A percentile compares a stretch with the other conserved stretches of the same genome.
phyloP scores from a whole-genome alignment of 2,888 invertebrate genomes.

The Pharmacophagus antenor region DNA sequence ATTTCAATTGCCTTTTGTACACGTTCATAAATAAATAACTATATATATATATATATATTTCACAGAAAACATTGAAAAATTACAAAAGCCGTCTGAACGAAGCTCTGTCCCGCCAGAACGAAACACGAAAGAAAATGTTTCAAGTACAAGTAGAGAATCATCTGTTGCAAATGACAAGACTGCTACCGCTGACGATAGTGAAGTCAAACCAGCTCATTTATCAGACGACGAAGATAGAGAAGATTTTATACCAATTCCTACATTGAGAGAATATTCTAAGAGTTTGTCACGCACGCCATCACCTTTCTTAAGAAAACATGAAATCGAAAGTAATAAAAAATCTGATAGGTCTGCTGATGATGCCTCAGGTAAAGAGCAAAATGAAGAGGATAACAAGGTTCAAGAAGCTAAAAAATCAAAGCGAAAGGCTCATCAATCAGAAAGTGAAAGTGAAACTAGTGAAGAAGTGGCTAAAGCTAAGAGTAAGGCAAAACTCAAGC shows the following conservation, averaged over 20 bases:
- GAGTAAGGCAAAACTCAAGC: slow-evolving; percentile 68
- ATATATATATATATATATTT: slow-evolving; percentile 30
- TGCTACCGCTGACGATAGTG: slow-evolving; percentile 51
- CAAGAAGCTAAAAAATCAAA: slow-evolving; percentile 73
- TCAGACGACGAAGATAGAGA: slow-evolving; percentile 71
- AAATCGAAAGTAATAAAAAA: slow-evolving; percentile 76
- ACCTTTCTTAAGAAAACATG: slow-evolving; percentile 88
- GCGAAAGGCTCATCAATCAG: slow-evolving; percentile 76
- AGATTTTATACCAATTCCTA: slow-evolving; percentile 64
- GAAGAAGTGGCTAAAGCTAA: slow-evolving; percentile 68
- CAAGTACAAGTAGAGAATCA: slow-evolving; percentile 76
- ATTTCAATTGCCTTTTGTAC: not conserved
- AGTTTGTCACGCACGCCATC: slow-evolving; percentile 93
- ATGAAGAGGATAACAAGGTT: slow-evolving; percentile 56
- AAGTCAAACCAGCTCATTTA: slow-evolving; percentile 54
- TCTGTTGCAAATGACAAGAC: slow-evolving; percentile 66
- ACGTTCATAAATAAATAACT: not conserved
- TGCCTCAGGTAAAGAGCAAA: slow-evolving; percentile 71
- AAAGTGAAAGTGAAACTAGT: slow-evolving; percentile 73
- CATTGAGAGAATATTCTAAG: slow-evolving; percentile 82
- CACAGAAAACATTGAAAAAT: slow-evolving; percentile 64
- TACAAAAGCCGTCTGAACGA: slow-evolving; percentile 65
- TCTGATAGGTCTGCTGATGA: slow-evolving; percentile 68
- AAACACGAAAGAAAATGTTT: slow-evolving; percentile 54
- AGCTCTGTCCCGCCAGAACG: slow-evolving; percentile 54